These are phyloP conservation scores for Drosophila neocordata DNA, from an alignment of 1,140 invertebrate species.

Conservation along the genomic window DNA sequence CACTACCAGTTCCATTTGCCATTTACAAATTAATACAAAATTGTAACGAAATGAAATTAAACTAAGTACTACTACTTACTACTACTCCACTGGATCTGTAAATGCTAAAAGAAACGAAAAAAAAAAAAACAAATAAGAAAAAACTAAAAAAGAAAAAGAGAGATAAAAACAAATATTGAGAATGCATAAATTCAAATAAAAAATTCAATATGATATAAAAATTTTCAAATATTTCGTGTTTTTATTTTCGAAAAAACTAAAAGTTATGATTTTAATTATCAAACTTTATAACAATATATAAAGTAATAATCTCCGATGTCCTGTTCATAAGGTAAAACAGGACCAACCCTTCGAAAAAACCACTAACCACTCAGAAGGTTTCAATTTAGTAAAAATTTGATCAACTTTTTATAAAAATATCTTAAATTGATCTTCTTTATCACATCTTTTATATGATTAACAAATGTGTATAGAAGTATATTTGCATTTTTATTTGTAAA, in stretches of 20 bases:
- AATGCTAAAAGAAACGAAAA: slow-evolving; percentile 52
- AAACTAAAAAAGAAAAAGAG: slow-evolving; percentile 18
- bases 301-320: too few species aligned
- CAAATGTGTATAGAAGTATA: too few species aligned
- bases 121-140: slow-evolving; percentile 26
- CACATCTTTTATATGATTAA: too few species aligned
- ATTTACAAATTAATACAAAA: slow-evolving; percentile 46
- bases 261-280: too few species aligned
- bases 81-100: slow-evolving; percentile 63
- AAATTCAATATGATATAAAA: slow-evolving; percentile 12
- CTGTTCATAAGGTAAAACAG: too few species aligned
- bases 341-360: too few species aligned
- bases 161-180: slow-evolving; percentile 41
- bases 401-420: too few species aligned
- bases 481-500: too few species aligned
- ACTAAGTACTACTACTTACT: slow-evolving; percentile 47
- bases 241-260: background rate
- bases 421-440: too few species aligned
- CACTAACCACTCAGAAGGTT: too few species aligned
- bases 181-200: slow-evolving; percentile 44
- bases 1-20: slow-evolving; percentile 43
- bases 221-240: slow-evolving; percentile 29
- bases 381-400: too few species aligned
- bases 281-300: too few species aligned
- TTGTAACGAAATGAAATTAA: slow-evolving; percentile 57